Percentiles rank a stretch among this genome's conserved stretches.
These are phyloP conservation scores for Ochropleura plecta DNA, from an alignment of 2,888 invertebrate genomes.

Conservation along the genomic window DNA sequence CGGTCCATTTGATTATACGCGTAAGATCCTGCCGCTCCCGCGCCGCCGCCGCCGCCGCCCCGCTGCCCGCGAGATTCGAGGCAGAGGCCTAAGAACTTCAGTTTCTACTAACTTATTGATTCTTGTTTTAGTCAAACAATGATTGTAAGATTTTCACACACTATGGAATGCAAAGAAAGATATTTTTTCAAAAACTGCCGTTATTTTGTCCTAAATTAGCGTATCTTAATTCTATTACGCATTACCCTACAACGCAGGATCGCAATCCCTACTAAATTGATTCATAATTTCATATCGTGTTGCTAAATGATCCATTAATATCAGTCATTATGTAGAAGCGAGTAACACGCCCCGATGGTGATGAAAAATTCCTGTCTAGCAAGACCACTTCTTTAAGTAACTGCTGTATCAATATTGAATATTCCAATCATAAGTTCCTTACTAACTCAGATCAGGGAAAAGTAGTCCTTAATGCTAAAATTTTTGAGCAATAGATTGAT, in stretches of 20 bases:
- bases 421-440: conserved; percentile 32
- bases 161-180: no score
- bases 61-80: no score
- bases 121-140: no score
- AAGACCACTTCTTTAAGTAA: conserved; percentile 40
- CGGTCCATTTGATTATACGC: no score
- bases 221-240: no score
- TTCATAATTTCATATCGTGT: conserved; percentile 14
- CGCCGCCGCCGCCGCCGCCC: no score
- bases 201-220: no score
- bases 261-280: conserved; percentile 18
- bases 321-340: conserved; percentile 24
- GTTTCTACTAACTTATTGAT: no score
- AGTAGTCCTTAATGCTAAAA: conserved; percentile 11
- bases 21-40: no score
- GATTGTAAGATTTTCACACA: no score
- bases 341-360: conserved; percentile 30
- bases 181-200: no score
- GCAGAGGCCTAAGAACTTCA: no score
- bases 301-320: conserved; percentile 21
- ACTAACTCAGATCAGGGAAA: conserved; percentile 24
- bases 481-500: conserved; percentile 10
- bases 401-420: conserved; percentile 46
- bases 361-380: conserved; percentile 37
- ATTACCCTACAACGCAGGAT: neutral